Conservation (phyloP, 2,888 invertebrate species). For the Cheilosia urbana region DNA sequence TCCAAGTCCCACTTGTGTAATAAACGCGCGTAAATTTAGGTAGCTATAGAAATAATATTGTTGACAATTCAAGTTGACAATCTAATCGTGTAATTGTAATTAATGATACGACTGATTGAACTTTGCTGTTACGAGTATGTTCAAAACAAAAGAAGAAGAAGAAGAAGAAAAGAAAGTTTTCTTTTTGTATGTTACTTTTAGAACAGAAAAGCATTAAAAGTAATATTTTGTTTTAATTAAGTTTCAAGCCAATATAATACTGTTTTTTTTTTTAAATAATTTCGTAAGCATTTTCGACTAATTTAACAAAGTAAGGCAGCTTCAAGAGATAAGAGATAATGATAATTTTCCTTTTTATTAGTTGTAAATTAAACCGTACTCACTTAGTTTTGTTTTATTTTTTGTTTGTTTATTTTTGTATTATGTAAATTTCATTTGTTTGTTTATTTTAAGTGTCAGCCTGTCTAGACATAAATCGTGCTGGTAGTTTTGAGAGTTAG, state of each 20-base stretch:
- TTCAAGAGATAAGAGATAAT: constrained; percentile 26
- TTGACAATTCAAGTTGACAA: constrained; percentile 61
- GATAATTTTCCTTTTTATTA: constrained; percentile 54
- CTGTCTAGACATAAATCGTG: constrained; percentile 45
- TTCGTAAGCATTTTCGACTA: constrained; percentile 27
- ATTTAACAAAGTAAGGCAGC: constrained; percentile 45
- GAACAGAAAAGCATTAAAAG: not conserved
- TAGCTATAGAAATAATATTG: constrained; percentile 61
- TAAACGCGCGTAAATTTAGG: constrained; percentile 59
- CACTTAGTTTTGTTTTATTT: constrained; percentile 69
- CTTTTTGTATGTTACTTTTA: not conserved
- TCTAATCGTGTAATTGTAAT: constrained; percentile 65
- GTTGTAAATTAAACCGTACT: constrained; percentile 50
- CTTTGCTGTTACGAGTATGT: constrained; percentile 42
- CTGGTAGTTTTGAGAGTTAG: not conserved
- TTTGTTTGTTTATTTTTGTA: constrained; percentile 77
- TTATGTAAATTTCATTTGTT: constrained; percentile 47
- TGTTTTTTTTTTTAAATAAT: constrained; percentile 47
- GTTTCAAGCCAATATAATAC: constrained; percentile 37
- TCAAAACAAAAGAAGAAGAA: constrained; percentile 29
- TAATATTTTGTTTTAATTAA: constrained; percentile 43
- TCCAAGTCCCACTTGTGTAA: constrained; percentile 51
- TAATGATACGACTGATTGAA: constrained; percentile 61
- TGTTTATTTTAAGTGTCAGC: constrained; percentile 27
- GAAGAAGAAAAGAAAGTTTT: constrained; percentile 11